Base-by-base conservation (phyloP, 2,888 invertebrate genomes). In the Tyria jacobaeae region DNA sequence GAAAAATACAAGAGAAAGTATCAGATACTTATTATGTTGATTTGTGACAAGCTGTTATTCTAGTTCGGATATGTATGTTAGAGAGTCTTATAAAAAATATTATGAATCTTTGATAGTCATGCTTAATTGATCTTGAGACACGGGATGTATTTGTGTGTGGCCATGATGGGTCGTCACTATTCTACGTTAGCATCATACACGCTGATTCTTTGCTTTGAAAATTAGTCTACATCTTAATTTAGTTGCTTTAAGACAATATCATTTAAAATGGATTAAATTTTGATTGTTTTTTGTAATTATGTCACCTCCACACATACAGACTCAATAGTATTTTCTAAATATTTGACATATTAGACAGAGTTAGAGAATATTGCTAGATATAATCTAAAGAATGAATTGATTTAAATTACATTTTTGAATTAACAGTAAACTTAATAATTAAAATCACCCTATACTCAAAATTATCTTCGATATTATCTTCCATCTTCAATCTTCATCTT, bases 1-100 rank as follows among this genome's bases (percentile, higher is more conserved):
- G 82, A 79, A 79, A 76, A 75, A 73, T 65, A 62, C 50, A 62
- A 73, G 76, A 62, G 76, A 76, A 76, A 76, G 76, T 76, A 67
- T 59, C n/a, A n/a, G n/a, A n/a, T 57, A 53, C 62, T 65, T 71
- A 73, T 79, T 74, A 75, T 63, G 66, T 71, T 78, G 76, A 81
- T 80, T 79, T 78, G 80, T 76, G 73, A 73, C 73, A 75, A 63
- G 65, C 53, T 44, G 75, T 71, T 68, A 31, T 52, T 73, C 68
- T 69, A 66, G 71, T 68, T 58, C 25, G 17, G 54, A 58, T 68
- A 66, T 70, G 68, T 68, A 64, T 70, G 70, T 64, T 75, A 76
- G 73, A 73, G 76, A 67, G 67, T 63, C 64, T 53, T 61, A 64
- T 66, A 65, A 68, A 72, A 63, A 62, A 49, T 57, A 41, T 49